phyloP scores from a whole-genome alignment of 2,888 invertebrate species.

The Luperina nickerlii region DNA sequence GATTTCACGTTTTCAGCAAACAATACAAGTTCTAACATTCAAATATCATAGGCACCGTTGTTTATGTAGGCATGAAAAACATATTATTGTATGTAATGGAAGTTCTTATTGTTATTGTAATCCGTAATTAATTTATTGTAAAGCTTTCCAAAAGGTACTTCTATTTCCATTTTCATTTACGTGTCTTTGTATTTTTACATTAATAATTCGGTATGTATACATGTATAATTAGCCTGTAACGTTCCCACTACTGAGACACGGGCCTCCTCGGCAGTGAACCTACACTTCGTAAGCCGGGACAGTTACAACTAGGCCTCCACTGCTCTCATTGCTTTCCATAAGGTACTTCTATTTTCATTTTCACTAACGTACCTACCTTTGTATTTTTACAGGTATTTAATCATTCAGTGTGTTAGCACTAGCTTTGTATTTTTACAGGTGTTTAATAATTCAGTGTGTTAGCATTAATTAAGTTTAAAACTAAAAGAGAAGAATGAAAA shows the following conservation, averaged over 20 bases:
- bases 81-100: conserved; percentile 21
- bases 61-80: background rate
- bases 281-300: background rate
- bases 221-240: background rate
- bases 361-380: background rate
- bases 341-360: background rate
- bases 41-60: background rate
- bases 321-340: background rate
- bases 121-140: conserved; percentile 8
- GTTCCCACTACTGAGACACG: background rate
- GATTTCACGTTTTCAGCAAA: conserved; percentile 25
- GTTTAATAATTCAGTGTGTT: background rate
- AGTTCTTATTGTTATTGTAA: background rate
- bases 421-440: background rate
- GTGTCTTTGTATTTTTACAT: background rate
- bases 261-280: background rate
- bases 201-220: background rate
- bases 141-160: background rate
- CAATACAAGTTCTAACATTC: conserved; percentile 27
- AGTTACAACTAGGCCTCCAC: background rate
- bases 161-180: background rate
- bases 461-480: conserved; percentile 13
- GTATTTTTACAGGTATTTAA: background rate
- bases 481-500: conserved; percentile 1
- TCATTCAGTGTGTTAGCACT: background rate